Evolutionary conservation across 2,888 invertebrate genomes (phyloP), one percentile per base, ranked within the genome.

Genomic region (Drosophila ezoana): DNA sequence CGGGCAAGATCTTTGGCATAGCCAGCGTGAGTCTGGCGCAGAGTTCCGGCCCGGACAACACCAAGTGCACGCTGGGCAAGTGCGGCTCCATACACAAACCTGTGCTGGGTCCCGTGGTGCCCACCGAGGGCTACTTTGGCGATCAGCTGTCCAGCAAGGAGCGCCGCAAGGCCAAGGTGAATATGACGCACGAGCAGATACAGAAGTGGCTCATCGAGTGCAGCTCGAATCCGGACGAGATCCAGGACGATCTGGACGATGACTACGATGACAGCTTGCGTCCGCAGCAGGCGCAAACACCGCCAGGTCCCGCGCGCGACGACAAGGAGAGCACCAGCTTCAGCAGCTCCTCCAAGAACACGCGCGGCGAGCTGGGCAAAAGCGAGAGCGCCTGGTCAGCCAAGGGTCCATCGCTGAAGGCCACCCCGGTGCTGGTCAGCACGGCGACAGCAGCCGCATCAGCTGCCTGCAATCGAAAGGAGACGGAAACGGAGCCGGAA

Each of bases 101-200:
- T 0, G 91, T 92, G 18, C 69, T 92, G 44, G 92, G 92, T 0
- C 92, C 93, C 0, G 92, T 92, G 4, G 92, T 92, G 48, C 92
- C 92, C 41, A 92, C 92, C 0, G 92, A 92, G 69, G 90, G 91
- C 1, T 92, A 92, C 58, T 88, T 92, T 41, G 92, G 92, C 3
- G 92, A 92, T 63, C 92, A 91, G 59, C 69, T 92, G 28, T 90
- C 92, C 0, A 91, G 92, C 63, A 92, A 92, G 68, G 92, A 92
- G 52, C 90, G 89, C 53, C 92, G 84, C 73, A 93, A 95, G 87
- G 94, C 94, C 16, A 94, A 95, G 85, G 94, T 95, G 0, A 95
- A 95, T 81, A 95, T 95, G 95, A 95, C 95, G 0, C 94, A 94
- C 38, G 95, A 95, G 81, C 94, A 95, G 90, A 95, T 95, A 44